A percentile compares a stretch with the other conserved stretches of the same genome.
Evolutionary conservation across 2,888 invertebrate genomes (phyloP).

Genomic region (Drosophila hamatofila): DNA sequence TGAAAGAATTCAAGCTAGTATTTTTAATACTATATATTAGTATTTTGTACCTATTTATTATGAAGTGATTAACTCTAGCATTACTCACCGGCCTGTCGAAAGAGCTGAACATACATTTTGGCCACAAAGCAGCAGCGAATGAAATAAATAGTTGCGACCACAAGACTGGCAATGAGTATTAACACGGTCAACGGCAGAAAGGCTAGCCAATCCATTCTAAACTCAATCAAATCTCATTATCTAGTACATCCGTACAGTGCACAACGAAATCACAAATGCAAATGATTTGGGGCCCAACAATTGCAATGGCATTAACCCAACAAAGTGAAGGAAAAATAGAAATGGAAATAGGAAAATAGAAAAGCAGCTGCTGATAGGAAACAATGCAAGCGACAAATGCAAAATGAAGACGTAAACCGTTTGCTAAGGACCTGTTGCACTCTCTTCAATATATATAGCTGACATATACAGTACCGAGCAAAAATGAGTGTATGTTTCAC

Average conservation of each 20-base stretch:
- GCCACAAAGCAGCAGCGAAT: constrained; percentile 50
- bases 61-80: not conserved
- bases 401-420: constrained; percentile 26
- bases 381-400: constrained; percentile 14
- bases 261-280: constrained; percentile 47
- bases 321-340: not conserved
- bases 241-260: constrained; percentile 32
- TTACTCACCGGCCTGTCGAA: constrained; percentile 47
- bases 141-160: constrained; percentile 38
- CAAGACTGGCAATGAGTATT: constrained; percentile 19
- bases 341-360: not conserved
- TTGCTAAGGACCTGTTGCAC: constrained; percentile 26
- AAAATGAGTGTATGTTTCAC: too few relatives aligned
- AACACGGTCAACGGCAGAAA: constrained; percentile 44
- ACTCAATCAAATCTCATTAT: constrained; percentile 17
- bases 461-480: too few relatives aligned
- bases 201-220: constrained; percentile 46
- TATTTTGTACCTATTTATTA: not conserved
- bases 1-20: too few relatives aligned
- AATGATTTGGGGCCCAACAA: constrained; percentile 31
- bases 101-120: constrained; percentile 46
- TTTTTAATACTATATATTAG: too few relatives aligned
- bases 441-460: too few relatives aligned
- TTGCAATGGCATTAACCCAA: constrained; percentile 9
- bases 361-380: constrained; percentile 19